Percentiles rank a stretch among this genome's conserved stretches.
Evolutionary conservation across 2,888 invertebrate species (phyloP).

Genomic region (Cotesia congregata): DNA sequence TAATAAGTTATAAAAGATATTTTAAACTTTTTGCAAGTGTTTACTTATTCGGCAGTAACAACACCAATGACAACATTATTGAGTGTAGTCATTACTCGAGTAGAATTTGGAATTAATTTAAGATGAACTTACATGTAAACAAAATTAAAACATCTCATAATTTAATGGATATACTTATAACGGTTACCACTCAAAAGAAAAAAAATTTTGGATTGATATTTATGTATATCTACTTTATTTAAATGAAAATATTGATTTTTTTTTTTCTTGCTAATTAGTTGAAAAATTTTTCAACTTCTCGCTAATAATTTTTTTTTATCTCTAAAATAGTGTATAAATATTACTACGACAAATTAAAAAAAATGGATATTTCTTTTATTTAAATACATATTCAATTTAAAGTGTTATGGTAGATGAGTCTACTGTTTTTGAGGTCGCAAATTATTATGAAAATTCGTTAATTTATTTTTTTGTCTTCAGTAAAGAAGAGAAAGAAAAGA

Average conservation of each 20-base stretch:
- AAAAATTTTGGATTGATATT: background rate
- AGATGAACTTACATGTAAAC: background rate
- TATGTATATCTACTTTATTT: background rate
- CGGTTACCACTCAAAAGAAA: background rate
- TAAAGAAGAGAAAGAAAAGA: background rate
- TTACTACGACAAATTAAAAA: background rate
- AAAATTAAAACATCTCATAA: background rate
- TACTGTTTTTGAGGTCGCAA: background rate
- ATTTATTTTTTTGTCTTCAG: background rate
- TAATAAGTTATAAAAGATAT: background rate
- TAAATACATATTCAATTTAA: background rate
- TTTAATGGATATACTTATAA: too few species aligned
- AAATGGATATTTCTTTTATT: too few species aligned
- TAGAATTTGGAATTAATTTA: conserved; percentile 3
- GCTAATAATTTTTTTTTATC: background rate
- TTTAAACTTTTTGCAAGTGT: background rate
- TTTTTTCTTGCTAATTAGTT: background rate
- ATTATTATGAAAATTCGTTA: background rate
- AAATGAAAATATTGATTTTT: background rate
- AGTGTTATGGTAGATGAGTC: background rate
- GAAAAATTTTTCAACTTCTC: background rate
- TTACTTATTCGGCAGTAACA: background rate
- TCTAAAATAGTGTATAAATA: background rate
- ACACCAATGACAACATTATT: background rate
- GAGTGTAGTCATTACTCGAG: conserved; percentile 2